A percentile compares a stretch with the other conserved stretches of the same genome.
phyloP scores from a whole-genome alignment of 2,888 invertebrate genomes.

The Rhamnusium bicolor region DNA sequence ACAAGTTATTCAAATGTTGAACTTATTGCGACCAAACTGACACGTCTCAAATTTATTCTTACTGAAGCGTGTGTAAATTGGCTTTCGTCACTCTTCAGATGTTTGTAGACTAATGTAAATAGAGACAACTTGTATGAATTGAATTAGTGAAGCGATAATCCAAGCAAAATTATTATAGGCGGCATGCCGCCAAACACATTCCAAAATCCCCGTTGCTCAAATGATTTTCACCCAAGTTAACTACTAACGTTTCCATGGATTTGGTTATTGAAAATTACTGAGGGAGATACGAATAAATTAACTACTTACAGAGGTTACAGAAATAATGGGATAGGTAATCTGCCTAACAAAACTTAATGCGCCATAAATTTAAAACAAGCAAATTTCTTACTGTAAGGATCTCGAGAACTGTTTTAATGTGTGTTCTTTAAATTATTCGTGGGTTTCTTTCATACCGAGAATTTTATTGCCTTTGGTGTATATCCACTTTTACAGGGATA shows the following conservation, averaged over 20 bases:
- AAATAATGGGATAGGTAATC: neutral
- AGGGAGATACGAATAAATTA: neutral
- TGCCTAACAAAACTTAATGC: neutral
- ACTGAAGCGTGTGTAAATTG: too few relatives aligned
- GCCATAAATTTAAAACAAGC: too few relatives aligned
- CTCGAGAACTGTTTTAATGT: too few relatives aligned
- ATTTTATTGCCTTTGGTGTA: too few relatives aligned
- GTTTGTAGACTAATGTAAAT: neutral
- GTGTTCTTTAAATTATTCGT: too few relatives aligned
- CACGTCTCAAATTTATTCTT: too few relatives aligned
- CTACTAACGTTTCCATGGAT: neutral
- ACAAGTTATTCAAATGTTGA: too few relatives aligned
- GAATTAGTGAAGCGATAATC: neutral
- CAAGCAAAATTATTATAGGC: neutral
- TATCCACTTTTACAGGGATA: too few relatives aligned
- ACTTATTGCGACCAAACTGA: too few relatives aligned
- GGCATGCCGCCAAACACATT: neutral
- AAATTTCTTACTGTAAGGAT: neutral
- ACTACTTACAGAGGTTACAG: neutral
- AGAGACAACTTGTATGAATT: neutral
- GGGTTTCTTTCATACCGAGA: too few relatives aligned
- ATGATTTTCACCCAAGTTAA: neutral
- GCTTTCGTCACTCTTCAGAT: too few relatives aligned
- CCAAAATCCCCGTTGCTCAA: neutral
- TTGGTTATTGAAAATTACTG: neutral